phyloP scores from a whole-genome alignment of 2,113 vertebrate genomes.

The Atherinomorus stipes region DNA sequence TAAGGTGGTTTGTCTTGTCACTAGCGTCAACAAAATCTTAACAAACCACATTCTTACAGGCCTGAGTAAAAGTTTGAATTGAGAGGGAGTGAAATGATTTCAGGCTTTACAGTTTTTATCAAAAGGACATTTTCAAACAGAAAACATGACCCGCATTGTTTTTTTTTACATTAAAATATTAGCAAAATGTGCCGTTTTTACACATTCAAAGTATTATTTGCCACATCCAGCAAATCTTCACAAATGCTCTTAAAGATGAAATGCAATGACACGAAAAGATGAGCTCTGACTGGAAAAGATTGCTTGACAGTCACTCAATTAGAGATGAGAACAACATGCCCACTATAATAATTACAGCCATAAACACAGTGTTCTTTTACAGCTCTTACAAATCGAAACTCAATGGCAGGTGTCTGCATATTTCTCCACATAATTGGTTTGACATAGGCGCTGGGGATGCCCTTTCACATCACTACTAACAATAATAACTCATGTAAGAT shows the following conservation, averaged over 20 bases:
- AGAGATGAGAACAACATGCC: neutral
- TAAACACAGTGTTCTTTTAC: neutral
- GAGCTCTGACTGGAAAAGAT: neutral
- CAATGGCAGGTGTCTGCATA: too few species aligned
- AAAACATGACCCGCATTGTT: constrained; percentile 9
- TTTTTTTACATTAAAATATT: constrained; percentile 1
- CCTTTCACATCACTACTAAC: too few species aligned
- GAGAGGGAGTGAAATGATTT: neutral
- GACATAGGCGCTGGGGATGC: too few species aligned
- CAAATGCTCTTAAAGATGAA: neutral
- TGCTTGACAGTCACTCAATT: neutral
- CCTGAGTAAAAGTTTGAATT: too few species aligned
- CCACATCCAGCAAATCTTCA: neutral
- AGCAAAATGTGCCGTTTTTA: constrained; percentile 2
- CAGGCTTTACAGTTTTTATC: neutral
- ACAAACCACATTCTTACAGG: too few species aligned
- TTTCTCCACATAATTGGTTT: too few species aligned
- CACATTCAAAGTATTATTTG: constrained; percentile 6
- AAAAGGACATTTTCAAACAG: neutral
- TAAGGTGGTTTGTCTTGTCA: too few species aligned
- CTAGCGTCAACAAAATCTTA: too few species aligned
- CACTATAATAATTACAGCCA: neutral
- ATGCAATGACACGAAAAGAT: constrained; percentile 10
- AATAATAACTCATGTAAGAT: neutral
- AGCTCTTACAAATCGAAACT: neutral